Evolutionary conservation across 2,888 invertebrate species (phyloP).

Genomic region (Anaspis maculata): DNA sequence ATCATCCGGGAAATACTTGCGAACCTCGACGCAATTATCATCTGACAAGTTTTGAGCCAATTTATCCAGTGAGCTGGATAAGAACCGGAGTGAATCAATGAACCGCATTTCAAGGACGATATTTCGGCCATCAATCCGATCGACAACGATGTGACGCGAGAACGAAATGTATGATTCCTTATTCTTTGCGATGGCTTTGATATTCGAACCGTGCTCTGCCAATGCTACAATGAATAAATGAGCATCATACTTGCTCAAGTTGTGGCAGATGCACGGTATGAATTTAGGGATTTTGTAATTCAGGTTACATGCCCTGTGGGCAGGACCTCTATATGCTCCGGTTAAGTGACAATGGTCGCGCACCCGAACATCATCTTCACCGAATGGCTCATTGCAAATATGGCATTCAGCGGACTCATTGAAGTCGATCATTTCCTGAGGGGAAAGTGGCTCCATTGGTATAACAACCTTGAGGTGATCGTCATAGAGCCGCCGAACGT

Average conservation of each 20-base stretch:
- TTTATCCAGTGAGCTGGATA: slow-evolving; percentile 1
- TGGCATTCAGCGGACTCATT: neutral
- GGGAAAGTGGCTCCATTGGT: neutral
- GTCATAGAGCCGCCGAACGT: neutral
- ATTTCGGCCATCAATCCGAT: neutral
- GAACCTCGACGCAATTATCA: neutral
- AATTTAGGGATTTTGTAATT: neutral
- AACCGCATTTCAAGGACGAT: no score
- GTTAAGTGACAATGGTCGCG: slow-evolving; percentile 3
- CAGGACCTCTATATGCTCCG: slow-evolving; percentile 3
- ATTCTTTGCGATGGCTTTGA: neutral
- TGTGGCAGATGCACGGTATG: slow-evolving; percentile 1
- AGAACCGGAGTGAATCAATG: slow-evolving; percentile 1
- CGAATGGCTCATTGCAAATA: slow-evolving; percentile 2
- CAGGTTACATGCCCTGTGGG: neutral
- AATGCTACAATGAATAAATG: slow-evolving; percentile 1
- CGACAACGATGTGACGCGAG: neutral
- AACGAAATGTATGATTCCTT: slow-evolving; percentile 1
- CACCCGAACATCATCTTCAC: neutral
- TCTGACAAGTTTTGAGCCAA: slow-evolving; percentile 1
- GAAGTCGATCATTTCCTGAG: neutral
- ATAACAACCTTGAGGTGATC: neutral
- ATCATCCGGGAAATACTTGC: slow-evolving; percentile 1
- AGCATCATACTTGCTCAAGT: slow-evolving; percentile 4
- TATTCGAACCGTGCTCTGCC: neutral